Evolutionary conservation across 92 coral and sea anemone species (phyloP).

Genomic region (Montipora capitata): DNA sequence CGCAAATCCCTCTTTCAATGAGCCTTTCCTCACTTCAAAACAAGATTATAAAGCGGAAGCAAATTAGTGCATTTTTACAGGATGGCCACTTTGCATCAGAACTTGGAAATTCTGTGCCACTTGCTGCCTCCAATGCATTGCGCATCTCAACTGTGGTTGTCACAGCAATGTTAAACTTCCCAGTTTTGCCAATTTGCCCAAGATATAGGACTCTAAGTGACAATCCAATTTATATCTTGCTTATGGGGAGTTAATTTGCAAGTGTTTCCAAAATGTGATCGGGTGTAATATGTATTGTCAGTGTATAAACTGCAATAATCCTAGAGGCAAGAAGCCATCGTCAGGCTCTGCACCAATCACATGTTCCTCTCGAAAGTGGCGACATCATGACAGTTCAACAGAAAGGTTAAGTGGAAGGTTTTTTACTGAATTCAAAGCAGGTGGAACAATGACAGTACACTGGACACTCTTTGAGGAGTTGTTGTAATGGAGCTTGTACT

Average conservation of each 20-base stretch:
- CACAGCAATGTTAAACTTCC: constrained; percentile 67
- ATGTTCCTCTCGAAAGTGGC: constrained; percentile 59
- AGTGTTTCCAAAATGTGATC: too few relatives aligned
- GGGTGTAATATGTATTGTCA: too few relatives aligned
- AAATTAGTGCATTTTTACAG: constrained; percentile 35
- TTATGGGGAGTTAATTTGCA: constrained; percentile 11
- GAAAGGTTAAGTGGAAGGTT: constrained; percentile 46
- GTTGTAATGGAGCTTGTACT: constrained; percentile 57
- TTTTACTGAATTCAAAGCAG: constrained; percentile 54
- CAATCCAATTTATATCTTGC: constrained; percentile 60
- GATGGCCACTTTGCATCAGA: constrained; percentile 77
- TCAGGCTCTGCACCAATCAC: neutral
- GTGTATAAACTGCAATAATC: too few relatives aligned
- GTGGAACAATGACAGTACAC: constrained; percentile 76
- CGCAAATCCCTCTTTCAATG: constrained; percentile 42
- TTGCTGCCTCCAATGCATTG: constrained; percentile 75
- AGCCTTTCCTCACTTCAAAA: constrained; percentile 55
- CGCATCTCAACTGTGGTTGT: constrained; percentile 63
- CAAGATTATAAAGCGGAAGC: constrained; percentile 67
- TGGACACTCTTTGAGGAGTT: constrained; percentile 80
- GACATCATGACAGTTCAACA: constrained; percentile 66
- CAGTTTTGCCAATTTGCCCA: constrained; percentile 69
- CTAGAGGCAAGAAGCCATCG: too few relatives aligned
- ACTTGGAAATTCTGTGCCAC: constrained; percentile 79
- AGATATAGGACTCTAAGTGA: constrained; percentile 46